These are phyloP conservation scores for Dipodomys ordii DNA, from an alignment of 2,113 vertebrate genomes.

Conservation along the genomic window DNA sequence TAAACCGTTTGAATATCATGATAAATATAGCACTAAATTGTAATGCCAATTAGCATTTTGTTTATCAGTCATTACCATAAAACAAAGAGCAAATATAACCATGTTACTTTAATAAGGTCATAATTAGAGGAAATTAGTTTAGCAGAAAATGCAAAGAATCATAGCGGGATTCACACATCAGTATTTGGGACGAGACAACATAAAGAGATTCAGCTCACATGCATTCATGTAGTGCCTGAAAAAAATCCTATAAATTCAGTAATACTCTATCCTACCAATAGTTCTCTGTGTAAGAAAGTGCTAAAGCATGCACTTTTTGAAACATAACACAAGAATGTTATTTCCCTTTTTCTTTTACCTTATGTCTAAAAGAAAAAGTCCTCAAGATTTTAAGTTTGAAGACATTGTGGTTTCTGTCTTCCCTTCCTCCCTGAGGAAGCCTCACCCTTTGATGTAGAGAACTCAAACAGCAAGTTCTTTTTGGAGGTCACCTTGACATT, in stretches of 20 bases:
- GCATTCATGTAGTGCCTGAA: neutral
- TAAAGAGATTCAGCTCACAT: neutral
- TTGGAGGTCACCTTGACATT: neutral
- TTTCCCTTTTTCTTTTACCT: neutral
- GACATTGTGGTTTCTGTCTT: neutral
- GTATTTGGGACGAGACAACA: slow-evolving; percentile 8
- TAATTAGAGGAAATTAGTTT: slow-evolving; percentile 76
- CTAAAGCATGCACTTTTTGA: neutral
- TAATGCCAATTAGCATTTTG: slow-evolving; percentile 82
- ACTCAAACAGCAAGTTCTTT: neutral
- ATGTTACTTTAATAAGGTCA: slow-evolving; percentile 77
- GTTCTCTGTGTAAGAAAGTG: neutral
- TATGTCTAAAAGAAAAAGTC: neutral
- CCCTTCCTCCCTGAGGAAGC: neutral
- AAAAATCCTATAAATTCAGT: neutral
- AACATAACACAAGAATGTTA: neutral
- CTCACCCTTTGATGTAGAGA: neutral
- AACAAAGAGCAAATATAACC: slow-evolving; percentile 80
- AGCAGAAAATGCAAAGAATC: slow-evolving; percentile 67
- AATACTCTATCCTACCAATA: neutral
- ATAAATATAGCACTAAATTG: slow-evolving; percentile 77
- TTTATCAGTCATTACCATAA: slow-evolving; percentile 82
- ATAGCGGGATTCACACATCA: slow-evolving; percentile 19
- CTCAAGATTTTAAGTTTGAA: neutral
- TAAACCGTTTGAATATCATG: slow-evolving; percentile 79